Percentiles rank a stretch among this genome's conserved stretches.
Evolutionary conservation across 1,140 invertebrate genomes (phyloP).

Genomic region (Sesamia nonagrioides): DNA sequence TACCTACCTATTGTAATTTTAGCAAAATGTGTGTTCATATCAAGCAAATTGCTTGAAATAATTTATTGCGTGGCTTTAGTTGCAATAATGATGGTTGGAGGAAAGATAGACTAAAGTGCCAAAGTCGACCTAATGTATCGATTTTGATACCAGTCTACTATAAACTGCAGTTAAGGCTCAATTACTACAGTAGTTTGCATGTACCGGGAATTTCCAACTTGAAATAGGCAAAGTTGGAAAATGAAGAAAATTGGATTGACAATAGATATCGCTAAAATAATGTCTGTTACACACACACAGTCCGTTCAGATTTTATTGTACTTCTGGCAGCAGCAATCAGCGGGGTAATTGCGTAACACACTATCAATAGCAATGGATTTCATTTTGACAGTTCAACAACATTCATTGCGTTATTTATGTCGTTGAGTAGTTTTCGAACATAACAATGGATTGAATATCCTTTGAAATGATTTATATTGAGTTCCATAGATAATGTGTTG

Average conservation of each 20-base stretch:
- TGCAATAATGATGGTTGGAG: background rate
- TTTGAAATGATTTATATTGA: no score
- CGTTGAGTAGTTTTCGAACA: no score
- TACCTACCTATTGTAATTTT: background rate
- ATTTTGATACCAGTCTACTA: conserved; percentile 24
- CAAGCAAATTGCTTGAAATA: background rate
- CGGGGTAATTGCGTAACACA: no score
- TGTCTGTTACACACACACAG: no score
- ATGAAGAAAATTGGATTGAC: conserved; percentile 1
- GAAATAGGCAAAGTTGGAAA: background rate
- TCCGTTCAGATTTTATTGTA: no score
- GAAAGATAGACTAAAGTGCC: background rate
- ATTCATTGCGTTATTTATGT: no score
- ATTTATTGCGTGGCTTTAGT: background rate
- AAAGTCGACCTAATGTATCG: background rate
- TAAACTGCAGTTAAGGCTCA: conserved; percentile 26
- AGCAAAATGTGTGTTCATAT: background rate
- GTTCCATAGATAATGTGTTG: no score
- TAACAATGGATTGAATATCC: no score
- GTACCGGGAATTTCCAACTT: conserved; percentile 15
- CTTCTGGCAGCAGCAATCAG: no score
- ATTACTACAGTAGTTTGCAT: conserved; percentile 5
- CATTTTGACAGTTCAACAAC: no score
- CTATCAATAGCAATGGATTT: no score
- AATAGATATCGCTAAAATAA: background rate